These are phyloP conservation scores for Brachirus orientalis DNA, from an alignment of 2,113 vertebrate genomes.

Conservation along the genomic window DNA sequence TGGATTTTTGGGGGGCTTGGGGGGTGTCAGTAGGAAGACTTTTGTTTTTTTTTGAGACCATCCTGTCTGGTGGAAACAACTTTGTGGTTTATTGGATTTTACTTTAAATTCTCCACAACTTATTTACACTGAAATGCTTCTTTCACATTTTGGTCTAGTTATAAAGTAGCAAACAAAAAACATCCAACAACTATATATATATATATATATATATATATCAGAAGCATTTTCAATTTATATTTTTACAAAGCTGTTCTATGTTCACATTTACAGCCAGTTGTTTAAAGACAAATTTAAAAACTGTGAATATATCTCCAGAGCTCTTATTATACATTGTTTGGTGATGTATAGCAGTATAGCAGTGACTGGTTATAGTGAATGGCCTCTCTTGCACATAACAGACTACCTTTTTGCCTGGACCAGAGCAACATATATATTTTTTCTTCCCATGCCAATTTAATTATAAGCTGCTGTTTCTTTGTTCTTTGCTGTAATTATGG, in stretches of 20 bases:
- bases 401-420: slow-evolving; percentile 42
- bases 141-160: too few relatives aligned
- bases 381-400: slow-evolving; percentile 15
- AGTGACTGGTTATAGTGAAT: slow-evolving; percentile 1
- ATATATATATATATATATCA: too few relatives aligned
- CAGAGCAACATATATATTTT: slow-evolving; percentile 52
- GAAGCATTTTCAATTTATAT: too few relatives aligned
- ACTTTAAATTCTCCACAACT: neutral
- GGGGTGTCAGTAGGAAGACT: too few relatives aligned
- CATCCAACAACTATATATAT: too few relatives aligned
- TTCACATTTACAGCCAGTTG: too few relatives aligned
- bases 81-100: neutral
- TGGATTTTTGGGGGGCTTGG: too few relatives aligned
- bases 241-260: too few relatives aligned
- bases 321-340: slow-evolving; percentile 22
- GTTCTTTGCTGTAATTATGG: slow-evolving; percentile 39
- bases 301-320: neutral
- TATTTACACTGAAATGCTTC: neutral
- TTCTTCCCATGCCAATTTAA: slow-evolving; percentile 48
- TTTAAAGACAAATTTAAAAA: too few relatives aligned
- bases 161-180: neutral
- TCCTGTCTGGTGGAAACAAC: too few relatives aligned
- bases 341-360: slow-evolving; percentile 17
- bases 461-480: slow-evolving; percentile 51
- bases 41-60: too few relatives aligned